phyloP scores from a whole-genome alignment of 2,797 vertebrate species.

The Craterocephalus amniculus region DNA sequence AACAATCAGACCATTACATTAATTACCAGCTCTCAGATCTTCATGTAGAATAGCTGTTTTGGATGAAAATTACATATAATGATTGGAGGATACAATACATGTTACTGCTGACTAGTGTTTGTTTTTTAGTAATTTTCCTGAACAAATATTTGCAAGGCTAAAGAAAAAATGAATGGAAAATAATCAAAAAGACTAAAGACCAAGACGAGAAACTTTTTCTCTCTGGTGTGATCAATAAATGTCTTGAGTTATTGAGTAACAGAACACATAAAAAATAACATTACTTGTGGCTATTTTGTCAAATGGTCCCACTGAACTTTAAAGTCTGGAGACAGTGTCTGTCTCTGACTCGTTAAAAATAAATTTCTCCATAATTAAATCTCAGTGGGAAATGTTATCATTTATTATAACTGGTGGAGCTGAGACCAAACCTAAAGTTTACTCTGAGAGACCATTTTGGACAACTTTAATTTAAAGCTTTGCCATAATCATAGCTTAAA shows the following conservation, averaged over 20 bases:
- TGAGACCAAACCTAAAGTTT: conserved; percentile 38
- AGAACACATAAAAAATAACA: too few species aligned
- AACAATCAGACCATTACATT: conserved; percentile 63
- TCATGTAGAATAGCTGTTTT: conserved; percentile 46
- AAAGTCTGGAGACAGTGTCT: conserved; percentile 28
- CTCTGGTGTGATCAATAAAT: conserved; percentile 24
- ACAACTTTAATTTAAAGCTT: too few species aligned
- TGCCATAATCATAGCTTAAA: too few species aligned
- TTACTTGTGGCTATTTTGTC: conserved; percentile 11
- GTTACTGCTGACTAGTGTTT: too few species aligned
- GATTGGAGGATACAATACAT: neutral
- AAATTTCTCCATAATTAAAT: conserved; percentile 56
- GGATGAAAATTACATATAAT: conserved; percentile 41
- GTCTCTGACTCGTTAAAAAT: conserved; percentile 36
- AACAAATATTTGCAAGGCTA: too few species aligned
- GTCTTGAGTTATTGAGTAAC: neutral
- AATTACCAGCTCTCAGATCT: conserved; percentile 57
- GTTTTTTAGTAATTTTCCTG: too few species aligned
- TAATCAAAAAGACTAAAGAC: too few species aligned
- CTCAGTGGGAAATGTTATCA: conserved; percentile 48
- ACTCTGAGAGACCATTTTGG: too few species aligned
- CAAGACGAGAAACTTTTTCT: neutral
- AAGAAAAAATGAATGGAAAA: too few species aligned
- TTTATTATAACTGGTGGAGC: conserved; percentile 20
- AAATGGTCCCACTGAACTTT: neutral